These are phyloP conservation scores for Acrocyrtus sp. DNA, from an alignment of 2,888 invertebrate species.

Conservation along the genomic window DNA sequence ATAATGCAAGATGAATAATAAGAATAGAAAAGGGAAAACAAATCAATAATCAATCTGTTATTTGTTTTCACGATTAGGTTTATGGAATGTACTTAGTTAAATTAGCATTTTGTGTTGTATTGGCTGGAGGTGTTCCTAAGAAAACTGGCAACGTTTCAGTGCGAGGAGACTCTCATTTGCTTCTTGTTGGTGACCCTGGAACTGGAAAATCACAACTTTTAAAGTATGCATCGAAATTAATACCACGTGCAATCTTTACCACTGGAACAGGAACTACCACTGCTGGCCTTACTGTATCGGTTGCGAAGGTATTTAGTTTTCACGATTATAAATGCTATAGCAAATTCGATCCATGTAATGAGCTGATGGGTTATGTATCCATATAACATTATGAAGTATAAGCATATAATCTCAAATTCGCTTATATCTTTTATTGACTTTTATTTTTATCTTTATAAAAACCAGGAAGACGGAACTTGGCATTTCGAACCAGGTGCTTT, in stretches of 20 bases:
- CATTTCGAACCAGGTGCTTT: slow-evolving; percentile 90
- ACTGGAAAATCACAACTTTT: slow-evolving; percentile 72
- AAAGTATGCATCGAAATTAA: slow-evolving; percentile 75
- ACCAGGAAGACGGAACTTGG: slow-evolving; percentile 93
- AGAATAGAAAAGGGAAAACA: no score
- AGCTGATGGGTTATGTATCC: not conserved
- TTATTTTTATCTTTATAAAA: slow-evolving; percentile 52
- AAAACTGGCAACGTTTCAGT: slow-evolving; percentile 70
- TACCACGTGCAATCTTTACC: slow-evolving; percentile 82
- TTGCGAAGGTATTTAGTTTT: slow-evolving; percentile 75
- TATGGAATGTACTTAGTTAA: slow-evolving; percentile 90
- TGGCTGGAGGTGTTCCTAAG: slow-evolving; percentile 68
- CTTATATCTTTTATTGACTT: no score
- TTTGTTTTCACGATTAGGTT: no score
- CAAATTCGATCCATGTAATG: not conserved
- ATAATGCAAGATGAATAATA: no score
- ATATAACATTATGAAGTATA: no score
- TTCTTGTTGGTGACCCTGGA: slow-evolving; percentile 84
- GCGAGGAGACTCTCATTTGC: slow-evolving; percentile 84
- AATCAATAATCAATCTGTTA: no score
- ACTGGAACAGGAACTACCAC: slow-evolving; percentile 86
- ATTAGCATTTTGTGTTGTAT: slow-evolving; percentile 79
- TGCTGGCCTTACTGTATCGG: slow-evolving; percentile 90
- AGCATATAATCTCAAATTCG: no score
- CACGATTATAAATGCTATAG: no score